These are phyloP conservation scores for Enteromius treurensis DNA, from an alignment of 2,797 vertebrate genomes.

Conservation along the genomic window DNA sequence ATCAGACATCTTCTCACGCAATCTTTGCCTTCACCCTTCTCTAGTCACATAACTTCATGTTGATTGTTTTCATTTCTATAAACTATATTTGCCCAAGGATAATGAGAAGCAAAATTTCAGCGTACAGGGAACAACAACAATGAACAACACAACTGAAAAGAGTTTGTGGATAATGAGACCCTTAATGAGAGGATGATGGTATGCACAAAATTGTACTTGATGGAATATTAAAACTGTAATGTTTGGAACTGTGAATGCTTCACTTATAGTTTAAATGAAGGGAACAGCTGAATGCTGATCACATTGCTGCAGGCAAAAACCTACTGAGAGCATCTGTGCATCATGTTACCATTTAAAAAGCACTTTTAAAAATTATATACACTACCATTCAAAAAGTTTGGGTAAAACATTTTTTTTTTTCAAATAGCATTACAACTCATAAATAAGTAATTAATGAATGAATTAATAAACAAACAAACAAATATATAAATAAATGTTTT, in stretches of 20 bases:
- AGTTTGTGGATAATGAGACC: conserved; percentile 49
- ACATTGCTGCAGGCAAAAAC: not conserved
- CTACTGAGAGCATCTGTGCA: not conserved
- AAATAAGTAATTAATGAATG: too few species aligned
- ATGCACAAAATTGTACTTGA: conserved; percentile 44
- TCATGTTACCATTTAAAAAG: not conserved
- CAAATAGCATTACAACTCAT: not conserved
- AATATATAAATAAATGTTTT: too few species aligned
- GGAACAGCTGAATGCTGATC: conserved; percentile 26
- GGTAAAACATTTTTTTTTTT: not conserved
- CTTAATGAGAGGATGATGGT: conserved; percentile 48
- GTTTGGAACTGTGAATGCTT: conserved; percentile 10
- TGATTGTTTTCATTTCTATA: conserved; percentile 48
- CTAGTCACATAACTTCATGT: conserved; percentile 31
- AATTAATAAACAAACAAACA: not conserved
- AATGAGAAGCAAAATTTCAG: conserved; percentile 45
- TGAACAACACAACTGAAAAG: conserved; percentile 27
- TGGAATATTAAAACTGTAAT: conserved; percentile 29
- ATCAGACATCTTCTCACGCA: conserved; percentile 20
- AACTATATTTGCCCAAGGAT: conserved; percentile 47
- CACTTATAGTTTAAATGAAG: conserved; percentile 23
- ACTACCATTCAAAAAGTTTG: not conserved
- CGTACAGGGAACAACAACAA: conserved; percentile 43
- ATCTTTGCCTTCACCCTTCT: conserved; percentile 18
- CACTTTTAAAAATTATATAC: not conserved